These are phyloP conservation scores for Syngnathus acus DNA, from an alignment of 2,797 vertebrate species.

Conservation along the genomic window DNA sequence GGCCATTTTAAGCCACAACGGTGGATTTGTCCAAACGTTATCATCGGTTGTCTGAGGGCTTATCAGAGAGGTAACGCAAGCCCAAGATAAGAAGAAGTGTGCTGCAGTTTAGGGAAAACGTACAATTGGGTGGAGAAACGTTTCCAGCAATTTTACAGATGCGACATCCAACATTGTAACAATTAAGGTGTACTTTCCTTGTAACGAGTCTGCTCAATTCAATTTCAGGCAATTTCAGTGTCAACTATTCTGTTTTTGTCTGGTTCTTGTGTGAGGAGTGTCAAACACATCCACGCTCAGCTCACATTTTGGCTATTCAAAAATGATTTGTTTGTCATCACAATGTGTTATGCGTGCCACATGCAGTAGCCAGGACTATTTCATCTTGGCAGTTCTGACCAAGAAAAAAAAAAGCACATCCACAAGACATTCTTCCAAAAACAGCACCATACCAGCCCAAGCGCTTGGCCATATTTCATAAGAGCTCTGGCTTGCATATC, in stretches of 20 bases:
- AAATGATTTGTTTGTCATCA: background rate
- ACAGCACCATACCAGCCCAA: background rate
- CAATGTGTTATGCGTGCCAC: background rate
- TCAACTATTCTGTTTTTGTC: too few species aligned
- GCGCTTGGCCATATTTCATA: background rate
- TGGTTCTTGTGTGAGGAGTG: background rate
- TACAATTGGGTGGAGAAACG: background rate
- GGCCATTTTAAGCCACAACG: background rate
- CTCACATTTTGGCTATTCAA: background rate
- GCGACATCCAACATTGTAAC: background rate
- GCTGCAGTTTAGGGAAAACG: background rate
- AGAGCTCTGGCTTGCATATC: background rate
- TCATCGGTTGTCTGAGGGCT: background rate
- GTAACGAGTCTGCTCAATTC: too few species aligned
- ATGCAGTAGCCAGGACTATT: conserved; percentile 1
- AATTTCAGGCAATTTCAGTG: too few species aligned
- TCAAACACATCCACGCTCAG: background rate
- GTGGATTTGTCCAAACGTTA: background rate
- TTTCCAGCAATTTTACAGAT: background rate
- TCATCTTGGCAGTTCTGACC: background rate
- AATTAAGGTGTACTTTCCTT: background rate
- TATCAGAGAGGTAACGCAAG: conserved; percentile 1
- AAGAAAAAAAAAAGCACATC: background rate
- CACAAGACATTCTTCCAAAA: background rate
- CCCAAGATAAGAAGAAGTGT: background rate